Conservation (phyloP, 2,113 vertebrate species). For the Pangasianodon gigas region DNA sequence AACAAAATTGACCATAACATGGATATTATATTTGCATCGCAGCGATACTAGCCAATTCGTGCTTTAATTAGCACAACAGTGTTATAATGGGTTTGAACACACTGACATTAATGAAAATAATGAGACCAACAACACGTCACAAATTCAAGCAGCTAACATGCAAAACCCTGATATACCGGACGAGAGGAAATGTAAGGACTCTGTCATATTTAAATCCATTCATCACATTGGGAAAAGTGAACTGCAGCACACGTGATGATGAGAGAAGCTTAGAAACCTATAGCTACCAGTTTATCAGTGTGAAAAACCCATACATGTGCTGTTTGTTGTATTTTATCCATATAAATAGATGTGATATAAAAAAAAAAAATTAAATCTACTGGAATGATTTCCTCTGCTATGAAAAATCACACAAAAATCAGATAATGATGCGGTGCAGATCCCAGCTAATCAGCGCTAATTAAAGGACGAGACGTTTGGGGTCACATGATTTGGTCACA, state of each 20-base stretch:
- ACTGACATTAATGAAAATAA: not conserved
- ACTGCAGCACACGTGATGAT: not conserved
- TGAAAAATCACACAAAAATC: not conserved
- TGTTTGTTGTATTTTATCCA: not conserved
- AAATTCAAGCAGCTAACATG: not conserved
- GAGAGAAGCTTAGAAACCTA: not conserved
- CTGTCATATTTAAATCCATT: not conserved
- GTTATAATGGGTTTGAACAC: not conserved
- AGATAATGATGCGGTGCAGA: not conserved
- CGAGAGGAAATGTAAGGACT: not conserved
- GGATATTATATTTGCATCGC: not conserved
- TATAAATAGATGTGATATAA: not conserved
- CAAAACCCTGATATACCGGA: not conserved
- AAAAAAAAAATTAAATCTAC: not conserved
- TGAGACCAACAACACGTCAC: not conserved
- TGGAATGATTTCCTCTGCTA: not conserved
- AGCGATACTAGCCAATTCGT: not conserved
- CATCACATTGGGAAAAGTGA: too few species aligned
- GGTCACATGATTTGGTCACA: slow-evolving; percentile 40
- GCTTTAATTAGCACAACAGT: not conserved
- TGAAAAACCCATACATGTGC: not conserved
- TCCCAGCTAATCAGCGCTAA: slow-evolving; percentile 29
- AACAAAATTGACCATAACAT: not conserved
- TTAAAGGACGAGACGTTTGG: slow-evolving; percentile 25
- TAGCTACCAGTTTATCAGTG: not conserved